Conservation (phyloP, 2,888 invertebrate genomes). For the Drosophila multiciliata region DNA sequence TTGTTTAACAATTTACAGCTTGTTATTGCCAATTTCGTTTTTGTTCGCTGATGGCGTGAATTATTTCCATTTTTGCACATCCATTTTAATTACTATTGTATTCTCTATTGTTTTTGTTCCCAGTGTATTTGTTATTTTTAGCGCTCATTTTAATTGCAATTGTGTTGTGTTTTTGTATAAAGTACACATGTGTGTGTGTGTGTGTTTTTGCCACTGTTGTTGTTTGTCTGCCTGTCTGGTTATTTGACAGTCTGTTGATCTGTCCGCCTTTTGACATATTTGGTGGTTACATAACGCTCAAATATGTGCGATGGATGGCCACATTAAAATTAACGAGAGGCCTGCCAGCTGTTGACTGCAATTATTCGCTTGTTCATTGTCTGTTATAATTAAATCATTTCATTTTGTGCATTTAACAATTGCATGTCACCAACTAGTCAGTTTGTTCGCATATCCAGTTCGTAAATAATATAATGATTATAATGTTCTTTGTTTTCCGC, state of each 20-base stretch:
- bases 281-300: conserved; percentile 49
- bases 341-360: conserved; percentile 57
- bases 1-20: conserved; percentile 82
- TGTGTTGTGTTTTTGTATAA: conserved; percentile 56
- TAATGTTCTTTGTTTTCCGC: conserved; percentile 41
- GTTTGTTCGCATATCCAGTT: conserved; percentile 11
- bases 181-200: conserved; percentile 31
- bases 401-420: conserved; percentile 75
- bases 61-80: conserved; percentile 70
- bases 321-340: conserved; percentile 56
- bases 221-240: conserved; percentile 19
- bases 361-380: conserved; percentile 74
- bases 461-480: conserved; percentile 51
- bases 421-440: conserved; percentile 53
- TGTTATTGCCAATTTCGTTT: conserved; percentile 52
- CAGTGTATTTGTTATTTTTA: conserved; percentile 57
- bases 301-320: conserved; percentile 49
- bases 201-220: conserved; percentile 17
- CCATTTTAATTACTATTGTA: conserved; percentile 33
- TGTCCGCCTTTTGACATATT: conserved; percentile 37
- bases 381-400: conserved; percentile 81
- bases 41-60: conserved; percentile 48
- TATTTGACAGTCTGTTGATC: conserved; percentile 32
- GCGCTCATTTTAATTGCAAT: conserved; percentile 73
- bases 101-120: conserved; percentile 43